phyloP scores from a whole-genome alignment of 2,888 invertebrate species.

The Caenorhabditis becei region DNA sequence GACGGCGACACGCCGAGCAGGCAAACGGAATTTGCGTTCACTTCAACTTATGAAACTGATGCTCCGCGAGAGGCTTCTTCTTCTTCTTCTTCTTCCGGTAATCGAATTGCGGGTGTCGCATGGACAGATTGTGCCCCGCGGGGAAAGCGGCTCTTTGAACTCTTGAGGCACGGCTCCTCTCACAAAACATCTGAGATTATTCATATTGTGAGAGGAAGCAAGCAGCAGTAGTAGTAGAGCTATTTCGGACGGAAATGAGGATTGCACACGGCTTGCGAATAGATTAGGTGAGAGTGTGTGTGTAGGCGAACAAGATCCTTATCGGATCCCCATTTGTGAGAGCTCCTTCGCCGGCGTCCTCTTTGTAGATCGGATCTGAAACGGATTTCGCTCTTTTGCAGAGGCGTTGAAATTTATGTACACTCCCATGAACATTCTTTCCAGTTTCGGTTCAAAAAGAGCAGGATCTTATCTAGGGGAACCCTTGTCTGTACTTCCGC shows the following conservation, averaged over 20 bases:
- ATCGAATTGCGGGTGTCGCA: slow-evolving; percentile 34
- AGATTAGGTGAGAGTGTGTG: slow-evolving; percentile 18
- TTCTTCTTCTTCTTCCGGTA: slow-evolving; percentile 46
- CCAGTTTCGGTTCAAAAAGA: too few species aligned
- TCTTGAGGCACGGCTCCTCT: slow-evolving; percentile 39
- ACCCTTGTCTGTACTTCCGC: not conserved
- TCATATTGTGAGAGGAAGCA: slow-evolving; percentile 5
- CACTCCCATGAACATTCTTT: too few species aligned
- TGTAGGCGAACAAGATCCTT: slow-evolving; percentile 13
- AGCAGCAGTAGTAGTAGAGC: slow-evolving; percentile 15
- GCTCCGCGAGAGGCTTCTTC: slow-evolving; percentile 20
- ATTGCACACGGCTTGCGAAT: slow-evolving; percentile 29
- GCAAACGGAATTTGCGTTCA: slow-evolving; percentile 55
- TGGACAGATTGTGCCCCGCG: slow-evolving; percentile 53
- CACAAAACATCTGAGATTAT: slow-evolving; percentile 47
- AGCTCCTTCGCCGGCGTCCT: not conserved
- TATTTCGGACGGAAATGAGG: slow-evolving; percentile 27
- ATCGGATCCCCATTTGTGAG: not conserved
- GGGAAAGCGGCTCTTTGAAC: slow-evolving; percentile 50
- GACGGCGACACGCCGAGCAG: not conserved
- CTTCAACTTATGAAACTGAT: slow-evolving; percentile 55
- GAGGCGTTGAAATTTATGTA: not conserved
- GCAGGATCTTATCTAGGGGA: too few species aligned
- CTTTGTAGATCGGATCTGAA: not conserved
- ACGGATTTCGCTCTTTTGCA: not conserved